Conservation (phyloP, 2,797 vertebrate genomes). For the Adelosebastes latens region DNA sequence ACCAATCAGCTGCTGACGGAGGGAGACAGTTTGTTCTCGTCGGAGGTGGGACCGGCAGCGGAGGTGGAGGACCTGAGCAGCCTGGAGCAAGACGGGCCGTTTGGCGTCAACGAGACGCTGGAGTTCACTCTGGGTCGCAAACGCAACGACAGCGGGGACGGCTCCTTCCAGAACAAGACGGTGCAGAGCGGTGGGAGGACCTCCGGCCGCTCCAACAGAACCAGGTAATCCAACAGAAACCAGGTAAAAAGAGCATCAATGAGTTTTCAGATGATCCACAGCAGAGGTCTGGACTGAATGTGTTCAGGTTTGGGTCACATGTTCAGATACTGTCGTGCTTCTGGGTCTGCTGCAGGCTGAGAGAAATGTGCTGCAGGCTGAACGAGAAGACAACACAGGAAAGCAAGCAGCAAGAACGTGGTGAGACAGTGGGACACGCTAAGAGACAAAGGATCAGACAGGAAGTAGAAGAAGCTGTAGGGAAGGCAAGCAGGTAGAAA, state of each 20-base stretch:
- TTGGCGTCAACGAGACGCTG: slow-evolving; percentile 84
- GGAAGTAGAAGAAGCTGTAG: too few relatives aligned
- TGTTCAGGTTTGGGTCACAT: neutral
- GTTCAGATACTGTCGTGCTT: neutral
- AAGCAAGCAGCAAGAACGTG: too few relatives aligned
- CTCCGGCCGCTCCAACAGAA: slow-evolving; percentile 89
- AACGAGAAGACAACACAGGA: too few relatives aligned
- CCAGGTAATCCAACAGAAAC: slow-evolving; percentile 82
- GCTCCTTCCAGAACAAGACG: slow-evolving; percentile 81
- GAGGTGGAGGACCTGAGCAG: slow-evolving; percentile 83
- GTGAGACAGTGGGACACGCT: too few relatives aligned
- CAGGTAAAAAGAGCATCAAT: neutral
- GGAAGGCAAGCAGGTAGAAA: too few relatives aligned
- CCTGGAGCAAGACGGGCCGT: slow-evolving; percentile 64
- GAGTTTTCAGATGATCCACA: neutral
- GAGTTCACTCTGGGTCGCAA: slow-evolving; percentile 85
- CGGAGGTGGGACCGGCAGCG: slow-evolving; percentile 76
- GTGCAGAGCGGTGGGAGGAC: slow-evolving; percentile 68
- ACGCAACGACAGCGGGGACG: slow-evolving; percentile 87
- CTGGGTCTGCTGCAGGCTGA: too few relatives aligned
- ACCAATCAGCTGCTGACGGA: slow-evolving; percentile 87
- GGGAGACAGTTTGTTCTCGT: slow-evolving; percentile 76
- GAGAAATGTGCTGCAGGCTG: too few relatives aligned
- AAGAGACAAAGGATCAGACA: too few relatives aligned
- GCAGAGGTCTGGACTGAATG: neutral